Percentiles rank a stretch among this genome's conserved stretches.
These are phyloP conservation scores for Sceliomorpha sp. DNA, from an alignment of 2,888 invertebrate genomes.

Conservation along the genomic window DNA sequence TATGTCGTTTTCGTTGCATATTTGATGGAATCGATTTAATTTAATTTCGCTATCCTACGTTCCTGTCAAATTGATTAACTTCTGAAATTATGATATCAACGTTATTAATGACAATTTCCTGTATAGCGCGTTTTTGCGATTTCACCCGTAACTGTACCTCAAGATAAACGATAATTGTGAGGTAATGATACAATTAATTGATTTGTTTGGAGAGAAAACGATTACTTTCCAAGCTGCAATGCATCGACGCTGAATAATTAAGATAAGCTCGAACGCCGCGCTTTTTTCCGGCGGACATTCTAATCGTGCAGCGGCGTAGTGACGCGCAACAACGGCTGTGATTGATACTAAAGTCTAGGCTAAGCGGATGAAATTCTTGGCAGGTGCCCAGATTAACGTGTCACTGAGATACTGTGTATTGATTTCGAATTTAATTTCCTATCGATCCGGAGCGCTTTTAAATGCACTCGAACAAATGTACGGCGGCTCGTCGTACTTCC, in stretches of 20 bases:
- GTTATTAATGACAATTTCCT: too few species aligned
- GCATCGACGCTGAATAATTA: slow-evolving; percentile 33
- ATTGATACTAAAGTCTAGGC: slow-evolving; percentile 22
- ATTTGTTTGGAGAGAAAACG: slow-evolving; percentile 12
- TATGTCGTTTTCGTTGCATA: too few species aligned
- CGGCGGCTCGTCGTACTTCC: slow-evolving; percentile 6
- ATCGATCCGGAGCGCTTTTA: slow-evolving; percentile 39
- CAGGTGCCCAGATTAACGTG: slow-evolving; percentile 53
- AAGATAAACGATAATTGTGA: slow-evolving; percentile 18
- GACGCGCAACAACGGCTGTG: slow-evolving; percentile 19
- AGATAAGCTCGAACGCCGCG: slow-evolving; percentile 9
- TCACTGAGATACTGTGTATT: slow-evolving; percentile 43
- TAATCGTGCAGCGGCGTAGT: slow-evolving; percentile 26
- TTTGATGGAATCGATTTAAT: too few species aligned
- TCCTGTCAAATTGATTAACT: too few species aligned
- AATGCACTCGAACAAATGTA: slow-evolving; percentile 32
- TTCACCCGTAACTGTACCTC: not conserved
- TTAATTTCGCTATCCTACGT: too few species aligned
- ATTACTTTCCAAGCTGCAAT: slow-evolving; percentile 8
- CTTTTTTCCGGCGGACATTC: slow-evolving; percentile 32
- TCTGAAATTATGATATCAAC: too few species aligned
- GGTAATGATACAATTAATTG: slow-evolving; percentile 23
- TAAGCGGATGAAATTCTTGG: slow-evolving; percentile 48
- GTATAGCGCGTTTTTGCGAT: not conserved
- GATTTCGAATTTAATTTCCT: slow-evolving; percentile 52